phyloP scores from a whole-genome alignment of 2,888 invertebrate species.

The Ypsolopha scabrella region DNA sequence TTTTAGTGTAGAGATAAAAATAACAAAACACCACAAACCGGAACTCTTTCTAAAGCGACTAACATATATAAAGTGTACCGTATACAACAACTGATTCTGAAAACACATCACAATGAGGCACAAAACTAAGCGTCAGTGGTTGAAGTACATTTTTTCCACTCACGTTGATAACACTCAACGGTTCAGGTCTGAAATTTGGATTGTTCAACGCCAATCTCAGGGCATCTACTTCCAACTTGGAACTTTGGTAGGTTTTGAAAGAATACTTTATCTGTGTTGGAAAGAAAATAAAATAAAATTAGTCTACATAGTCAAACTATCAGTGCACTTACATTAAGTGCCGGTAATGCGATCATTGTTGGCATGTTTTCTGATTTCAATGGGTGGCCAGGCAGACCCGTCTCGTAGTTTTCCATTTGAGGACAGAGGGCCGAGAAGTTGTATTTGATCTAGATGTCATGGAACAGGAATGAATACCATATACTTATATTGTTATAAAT shows the following conservation, averaged over 20 bases:
- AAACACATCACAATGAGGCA: not conserved
- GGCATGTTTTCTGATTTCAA: slow-evolving; percentile 66
- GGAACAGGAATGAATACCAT: slow-evolving; percentile 6
- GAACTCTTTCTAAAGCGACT: too few species aligned
- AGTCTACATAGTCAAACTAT: slow-evolving; percentile 13
- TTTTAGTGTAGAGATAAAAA: too few species aligned
- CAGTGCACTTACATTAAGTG: slow-evolving; percentile 76
- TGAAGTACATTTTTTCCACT: slow-evolving; percentile 43
- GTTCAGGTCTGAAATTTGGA: slow-evolving; percentile 72
- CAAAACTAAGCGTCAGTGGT: slow-evolving; percentile 17
- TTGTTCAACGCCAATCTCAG: slow-evolving; percentile 70
- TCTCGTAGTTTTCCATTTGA: slow-evolving; percentile 66
- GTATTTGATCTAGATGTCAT: slow-evolving; percentile 77
- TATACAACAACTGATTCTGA: too few species aligned
- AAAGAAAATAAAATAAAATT: slow-evolving; percentile 26
- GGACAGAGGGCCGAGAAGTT: slow-evolving; percentile 79
- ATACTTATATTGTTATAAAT: not conserved
- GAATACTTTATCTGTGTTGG: slow-evolving; percentile 75
- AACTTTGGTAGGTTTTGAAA: slow-evolving; percentile 74
- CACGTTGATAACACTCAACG: slow-evolving; percentile 77
- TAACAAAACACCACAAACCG: too few species aligned
- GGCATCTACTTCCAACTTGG: slow-evolving; percentile 68
- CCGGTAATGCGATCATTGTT: slow-evolving; percentile 77
- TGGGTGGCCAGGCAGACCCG: slow-evolving; percentile 22
- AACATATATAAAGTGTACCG: too few species aligned